A percentile compares a stretch with the other conserved stretches of the same genome.
Conservation (phyloP, 2,888 invertebrate genomes). For the Notodonta ziczac region DNA sequence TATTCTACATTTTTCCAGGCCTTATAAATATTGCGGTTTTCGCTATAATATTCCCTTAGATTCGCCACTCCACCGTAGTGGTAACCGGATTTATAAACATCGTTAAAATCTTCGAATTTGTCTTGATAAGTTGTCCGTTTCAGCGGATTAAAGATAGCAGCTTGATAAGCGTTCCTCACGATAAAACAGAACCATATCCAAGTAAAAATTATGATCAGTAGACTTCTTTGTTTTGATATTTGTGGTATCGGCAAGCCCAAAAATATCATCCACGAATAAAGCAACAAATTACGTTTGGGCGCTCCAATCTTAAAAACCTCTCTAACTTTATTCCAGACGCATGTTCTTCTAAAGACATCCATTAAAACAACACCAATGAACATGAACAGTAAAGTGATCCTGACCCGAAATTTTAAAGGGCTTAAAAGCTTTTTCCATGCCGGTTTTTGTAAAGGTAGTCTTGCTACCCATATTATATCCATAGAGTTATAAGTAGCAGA, state of each 20-base stretch:
- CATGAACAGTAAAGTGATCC: slow-evolving; percentile 46
- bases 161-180: slow-evolving; percentile 61
- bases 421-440: slow-evolving; percentile 61
- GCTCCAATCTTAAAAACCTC: slow-evolving; percentile 40
- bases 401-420: slow-evolving; percentile 50
- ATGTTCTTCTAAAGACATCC: slow-evolving; percentile 44
- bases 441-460: slow-evolving; percentile 46
- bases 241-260: slow-evolving; percentile 54
- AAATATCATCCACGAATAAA: slow-evolving; percentile 61
- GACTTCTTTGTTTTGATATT: slow-evolving; percentile 44
- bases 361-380: slow-evolving; percentile 52
- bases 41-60: neutral
- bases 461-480: slow-evolving; percentile 62
- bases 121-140: slow-evolving; percentile 47
- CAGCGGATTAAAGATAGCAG: slow-evolving; percentile 52
- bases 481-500: slow-evolving; percentile 60
- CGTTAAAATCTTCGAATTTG: slow-evolving; percentile 43
- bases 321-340: slow-evolving; percentile 40
- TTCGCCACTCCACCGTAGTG: slow-evolving; percentile 52
- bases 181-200: slow-evolving; percentile 65
- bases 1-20: slow-evolving; percentile 49
- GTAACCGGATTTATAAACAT: slow-evolving; percentile 36
- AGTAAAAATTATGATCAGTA: slow-evolving; percentile 45
- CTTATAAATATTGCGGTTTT: slow-evolving; percentile 36
- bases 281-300: slow-evolving; percentile 52